Evolutionary conservation across 2,888 invertebrate species (phyloP).

Genomic region (Argyra leucocephala): DNA sequence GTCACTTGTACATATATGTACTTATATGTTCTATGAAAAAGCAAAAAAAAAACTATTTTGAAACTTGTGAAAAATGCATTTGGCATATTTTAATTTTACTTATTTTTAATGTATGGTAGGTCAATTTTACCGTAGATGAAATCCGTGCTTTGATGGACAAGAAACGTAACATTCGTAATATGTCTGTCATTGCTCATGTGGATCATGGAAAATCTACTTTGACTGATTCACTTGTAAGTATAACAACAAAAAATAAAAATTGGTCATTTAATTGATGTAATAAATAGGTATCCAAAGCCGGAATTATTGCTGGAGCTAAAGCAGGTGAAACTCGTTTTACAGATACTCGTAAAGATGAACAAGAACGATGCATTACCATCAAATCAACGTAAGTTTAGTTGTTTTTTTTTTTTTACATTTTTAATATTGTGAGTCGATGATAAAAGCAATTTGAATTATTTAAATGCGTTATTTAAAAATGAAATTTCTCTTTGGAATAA

Average conservation of each 20-base stretch:
- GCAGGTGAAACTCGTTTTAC: slow-evolving; percentile 99
- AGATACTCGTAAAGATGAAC: slow-evolving; percentile 99
- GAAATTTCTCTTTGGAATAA: not conserved
- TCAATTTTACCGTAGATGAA: slow-evolving; percentile 99
- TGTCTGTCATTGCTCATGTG: slow-evolving; percentile 99
- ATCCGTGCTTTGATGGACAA: slow-evolving; percentile 99
- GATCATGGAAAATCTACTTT: slow-evolving; percentile 99
- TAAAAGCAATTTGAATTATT: slow-evolving; percentile 22
- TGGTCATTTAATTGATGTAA: slow-evolving; percentile 9
- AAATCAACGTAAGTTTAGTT: slow-evolving; percentile 85
- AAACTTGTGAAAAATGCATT: too few species aligned
- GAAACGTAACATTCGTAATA: slow-evolving; percentile 99
- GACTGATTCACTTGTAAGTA: slow-evolving; percentile 88
- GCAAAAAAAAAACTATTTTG: too few species aligned
- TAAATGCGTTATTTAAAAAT: not conserved
- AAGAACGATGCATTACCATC: slow-evolving; percentile 99
- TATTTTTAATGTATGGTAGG: slow-evolving; percentile 50
- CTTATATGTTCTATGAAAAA: too few species aligned
- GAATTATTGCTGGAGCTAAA: slow-evolving; percentile 97
- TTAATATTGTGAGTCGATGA: slow-evolving; percentile 12
- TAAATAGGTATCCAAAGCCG: slow-evolving; percentile 73
- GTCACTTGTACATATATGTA: too few species aligned
- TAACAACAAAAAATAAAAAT: slow-evolving; percentile 9
- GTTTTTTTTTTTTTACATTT: slow-evolving; percentile 15
- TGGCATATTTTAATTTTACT: slow-evolving; percentile 50